A percentile compares a stretch with the other conserved stretches of the same genome.
Conservation (phyloP, 2,113 vertebrate species). For the Bos indicus region DNA sequence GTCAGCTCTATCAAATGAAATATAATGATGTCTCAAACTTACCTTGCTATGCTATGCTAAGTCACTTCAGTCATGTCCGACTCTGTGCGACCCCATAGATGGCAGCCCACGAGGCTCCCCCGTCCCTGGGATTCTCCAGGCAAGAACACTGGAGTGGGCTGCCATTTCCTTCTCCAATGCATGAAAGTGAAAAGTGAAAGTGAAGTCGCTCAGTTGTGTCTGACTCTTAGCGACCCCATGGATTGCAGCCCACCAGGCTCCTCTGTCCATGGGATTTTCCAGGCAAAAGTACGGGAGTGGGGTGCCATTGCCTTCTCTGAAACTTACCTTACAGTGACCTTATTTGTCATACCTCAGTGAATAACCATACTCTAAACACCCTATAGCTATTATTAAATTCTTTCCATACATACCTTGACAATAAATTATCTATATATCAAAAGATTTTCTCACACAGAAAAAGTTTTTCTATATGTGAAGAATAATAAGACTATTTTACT, state of each 20-base stretch:
- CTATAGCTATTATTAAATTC: not conserved
- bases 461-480: not conserved
- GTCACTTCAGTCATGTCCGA: too few species aligned
- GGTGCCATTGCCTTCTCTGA: not conserved
- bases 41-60: not conserved
- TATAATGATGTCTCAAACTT: conserved; percentile 51
- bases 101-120: too few species aligned
- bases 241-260: too few species aligned
- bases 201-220: too few species aligned
- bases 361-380: conserved; percentile 8
- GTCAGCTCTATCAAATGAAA: conserved; percentile 34
- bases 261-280: too few species aligned
- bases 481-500: not conserved
- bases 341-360: not conserved
- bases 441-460: not conserved
- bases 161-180: too few species aligned
- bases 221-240: too few species aligned
- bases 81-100: too few species aligned
- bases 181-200: too few species aligned
- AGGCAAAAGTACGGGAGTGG: too few species aligned
- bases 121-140: too few species aligned
- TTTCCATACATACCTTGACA: not conserved
- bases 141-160: too few species aligned
- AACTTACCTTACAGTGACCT: not conserved
- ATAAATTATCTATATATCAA: not conserved